Evolutionary conservation across 2,888 invertebrate genomes (phyloP).

Genomic region (Nemurella pictetii): DNA sequence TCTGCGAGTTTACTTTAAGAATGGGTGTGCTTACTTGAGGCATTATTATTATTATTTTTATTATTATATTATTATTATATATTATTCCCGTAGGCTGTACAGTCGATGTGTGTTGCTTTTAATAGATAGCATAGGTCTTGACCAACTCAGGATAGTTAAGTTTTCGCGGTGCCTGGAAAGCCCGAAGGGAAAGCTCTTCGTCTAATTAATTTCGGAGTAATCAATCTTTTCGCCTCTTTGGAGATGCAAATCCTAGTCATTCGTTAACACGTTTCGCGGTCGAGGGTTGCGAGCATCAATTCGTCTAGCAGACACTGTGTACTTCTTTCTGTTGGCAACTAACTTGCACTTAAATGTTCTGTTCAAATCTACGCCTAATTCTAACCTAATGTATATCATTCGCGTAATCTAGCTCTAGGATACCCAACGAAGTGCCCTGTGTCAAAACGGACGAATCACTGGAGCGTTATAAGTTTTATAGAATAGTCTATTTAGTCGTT

Average conservation of each 20-base stretch:
- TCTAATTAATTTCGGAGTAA: background rate
- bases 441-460: background rate
- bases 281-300: background rate
- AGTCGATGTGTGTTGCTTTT: background rate
- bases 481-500: conserved; percentile 32
- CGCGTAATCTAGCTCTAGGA: background rate
- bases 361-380: background rate
- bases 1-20: background rate
- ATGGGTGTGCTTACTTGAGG: background rate
- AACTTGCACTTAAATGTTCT: background rate
- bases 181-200: background rate
- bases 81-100: background rate
- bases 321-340: background rate
- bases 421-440: background rate
- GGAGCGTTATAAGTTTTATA: conserved; percentile 14
- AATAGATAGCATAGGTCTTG: background rate
- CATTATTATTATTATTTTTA: no score
- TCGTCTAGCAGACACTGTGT: background rate
- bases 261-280: background rate
- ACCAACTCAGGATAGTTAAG: background rate
- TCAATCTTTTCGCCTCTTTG: background rate
- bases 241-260: background rate
- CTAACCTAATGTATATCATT: conserved; percentile 3
- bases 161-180: background rate
- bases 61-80: no score